Evolutionary conservation across 2,888 invertebrate species (phyloP), one percentile per base, ranked within the genome.

Genomic region (Dysmachus trigonus): DNA sequence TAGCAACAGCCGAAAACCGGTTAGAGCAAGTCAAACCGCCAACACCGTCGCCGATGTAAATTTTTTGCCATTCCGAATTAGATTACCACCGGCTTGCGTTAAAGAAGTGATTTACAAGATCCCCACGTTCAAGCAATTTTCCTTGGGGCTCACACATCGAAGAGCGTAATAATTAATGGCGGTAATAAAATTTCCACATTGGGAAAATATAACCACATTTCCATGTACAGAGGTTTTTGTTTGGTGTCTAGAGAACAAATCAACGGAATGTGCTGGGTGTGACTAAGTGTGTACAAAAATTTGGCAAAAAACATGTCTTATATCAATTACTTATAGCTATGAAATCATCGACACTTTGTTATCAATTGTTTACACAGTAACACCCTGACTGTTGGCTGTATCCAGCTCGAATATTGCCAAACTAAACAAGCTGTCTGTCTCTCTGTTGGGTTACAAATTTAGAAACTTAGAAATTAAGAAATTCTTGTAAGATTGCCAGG

Each of bases 331-430:
- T 4, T n/a, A n/a, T n/a, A n/a, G 2, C 10, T 62, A 62, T 62
- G 62, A 62, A 62, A 62, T 62, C 62, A 62, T 62, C 62, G 62
- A 62, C 62, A 62, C 27, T 62, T 62, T 62, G 62, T 62, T 73
- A 74, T 35, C 35, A 38, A 18, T 79, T 47, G 47, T 47, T 22
- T 79, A 79, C 79, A 47, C n/a, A 79, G 27, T 62, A 62, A 62
- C 18, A 62, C 18, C 0, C 10, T 22, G 62, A 2, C 22, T 53
- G 10, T 10, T 22, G 5, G 8, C 62, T 62, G 62, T 62, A 62
- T 62, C 62, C 27, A 62, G 62, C 72, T 33, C n/a, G 73, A 27
- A 51, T 79, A 31, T 79, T 79, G 79, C 79, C 47, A 79, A 79
- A 47, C 47, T 31, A 79, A 79, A 79, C 31, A 79, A 47, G 13